Evolutionary conservation across 1,140 invertebrate species (phyloP).

Genomic region (Phymastichus coffea): DNA sequence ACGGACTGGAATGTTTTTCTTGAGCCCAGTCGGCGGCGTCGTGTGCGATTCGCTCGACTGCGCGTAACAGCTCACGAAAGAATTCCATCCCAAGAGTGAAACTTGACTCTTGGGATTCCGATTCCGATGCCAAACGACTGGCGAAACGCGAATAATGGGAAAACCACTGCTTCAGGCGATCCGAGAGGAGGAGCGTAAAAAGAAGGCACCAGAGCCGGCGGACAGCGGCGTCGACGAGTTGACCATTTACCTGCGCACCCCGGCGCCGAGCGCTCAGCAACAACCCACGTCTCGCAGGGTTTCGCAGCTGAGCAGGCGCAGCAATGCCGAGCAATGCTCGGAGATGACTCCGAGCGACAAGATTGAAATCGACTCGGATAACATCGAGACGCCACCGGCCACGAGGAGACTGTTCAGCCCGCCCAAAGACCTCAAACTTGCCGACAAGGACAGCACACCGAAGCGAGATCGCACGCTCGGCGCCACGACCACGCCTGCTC

Average conservation of each 20-base stretch:
- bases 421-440: slow-evolving; percentile 62
- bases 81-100: too few species aligned
- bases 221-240: slow-evolving; percentile 57
- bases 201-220: slow-evolving; percentile 38
- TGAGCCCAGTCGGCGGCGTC: too few species aligned
- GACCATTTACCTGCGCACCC: slow-evolving; percentile 65
- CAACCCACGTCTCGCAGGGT: slow-evolving; percentile 35
- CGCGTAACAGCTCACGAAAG: too few species aligned
- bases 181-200: slow-evolving; percentile 59
- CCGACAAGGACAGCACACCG: slow-evolving; percentile 45
- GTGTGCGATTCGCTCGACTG: too few species aligned
- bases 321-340: slow-evolving; percentile 35
- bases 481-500: background rate
- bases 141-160: too few species aligned
- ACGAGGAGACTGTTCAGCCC: slow-evolving; percentile 66
- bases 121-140: too few species aligned
- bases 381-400: slow-evolving; percentile 82
- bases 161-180: too few species aligned
- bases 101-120: too few species aligned
- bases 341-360: slow-evolving; percentile 66
- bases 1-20: too few species aligned
- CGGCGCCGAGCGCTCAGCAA: slow-evolving; percentile 38
- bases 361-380: slow-evolving; percentile 86
- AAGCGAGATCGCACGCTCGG: slow-evolving; percentile 39
- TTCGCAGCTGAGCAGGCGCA: slow-evolving; percentile 40